Conservation (phyloP, 2,888 invertebrate genomes). For the Operophtera brumata region DNA sequence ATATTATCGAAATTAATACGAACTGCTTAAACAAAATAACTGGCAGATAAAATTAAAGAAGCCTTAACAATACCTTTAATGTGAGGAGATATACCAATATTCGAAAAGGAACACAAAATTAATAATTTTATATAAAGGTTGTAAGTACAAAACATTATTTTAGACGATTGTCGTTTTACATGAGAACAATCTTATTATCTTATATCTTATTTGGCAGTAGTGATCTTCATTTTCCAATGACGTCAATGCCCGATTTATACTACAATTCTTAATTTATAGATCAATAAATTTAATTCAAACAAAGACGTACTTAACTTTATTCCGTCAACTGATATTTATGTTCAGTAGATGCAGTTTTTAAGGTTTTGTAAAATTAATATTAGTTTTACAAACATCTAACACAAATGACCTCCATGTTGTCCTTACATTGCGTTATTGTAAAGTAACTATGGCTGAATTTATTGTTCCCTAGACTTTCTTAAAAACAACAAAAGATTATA, state of each 20-base stretch:
- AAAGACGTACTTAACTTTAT: slow-evolving; percentile 66
- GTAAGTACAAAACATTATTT: slow-evolving; percentile 68
- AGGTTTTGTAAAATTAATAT: no score
- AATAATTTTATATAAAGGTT: slow-evolving; percentile 47
- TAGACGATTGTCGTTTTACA: slow-evolving; percentile 60
- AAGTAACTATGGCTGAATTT: slow-evolving; percentile 41
- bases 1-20: slow-evolving; percentile 22
- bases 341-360: no score
- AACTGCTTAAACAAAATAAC: slow-evolving; percentile 25
- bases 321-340: slow-evolving; percentile 47
- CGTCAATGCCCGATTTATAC: slow-evolving; percentile 58
- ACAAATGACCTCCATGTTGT: slow-evolving; percentile 3
- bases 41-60: slow-evolving; percentile 29
- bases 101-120: slow-evolving; percentile 13
- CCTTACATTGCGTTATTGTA: neutral
- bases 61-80: slow-evolving; percentile 21
- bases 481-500: slow-evolving; percentile 34
- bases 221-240: slow-evolving; percentile 66
- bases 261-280: slow-evolving; percentile 59
- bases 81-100: slow-evolving; percentile 10
- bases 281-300: slow-evolving; percentile 63
- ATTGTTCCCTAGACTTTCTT: slow-evolving; percentile 51
- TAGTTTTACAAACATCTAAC: no score
- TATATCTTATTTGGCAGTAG: slow-evolving; percentile 74
- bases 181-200: slow-evolving; percentile 73